Evolutionary conservation across 2,797 vertebrate species (phyloP).

Genomic region (Pitangus sulphuratus): DNA sequence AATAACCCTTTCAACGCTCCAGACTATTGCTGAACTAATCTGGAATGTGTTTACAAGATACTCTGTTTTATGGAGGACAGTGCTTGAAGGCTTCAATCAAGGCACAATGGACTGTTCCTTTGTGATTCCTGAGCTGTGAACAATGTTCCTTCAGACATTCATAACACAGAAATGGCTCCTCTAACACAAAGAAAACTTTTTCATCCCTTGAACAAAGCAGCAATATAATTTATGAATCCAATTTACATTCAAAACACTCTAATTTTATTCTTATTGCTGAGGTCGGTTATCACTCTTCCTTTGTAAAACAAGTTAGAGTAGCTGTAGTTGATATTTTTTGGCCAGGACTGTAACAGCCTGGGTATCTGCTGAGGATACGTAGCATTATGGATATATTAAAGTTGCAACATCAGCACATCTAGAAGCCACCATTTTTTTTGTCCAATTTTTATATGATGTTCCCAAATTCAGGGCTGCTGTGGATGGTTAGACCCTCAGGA

Average conservation of each 20-base stretch:
- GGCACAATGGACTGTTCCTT: neutral
- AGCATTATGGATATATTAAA: neutral
- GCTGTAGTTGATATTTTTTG: neutral
- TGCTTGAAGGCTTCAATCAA: neutral
- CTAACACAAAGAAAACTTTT: neutral
- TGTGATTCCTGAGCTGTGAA: neutral
- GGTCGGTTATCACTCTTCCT: neutral
- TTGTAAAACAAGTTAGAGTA: neutral
- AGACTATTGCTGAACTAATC: neutral
- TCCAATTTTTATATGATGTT: neutral
- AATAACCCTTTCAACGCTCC: neutral
- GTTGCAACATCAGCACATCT: neutral
- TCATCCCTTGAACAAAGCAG: neutral
- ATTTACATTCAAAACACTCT: neutral
- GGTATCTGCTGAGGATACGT: neutral
- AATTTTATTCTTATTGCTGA: neutral
- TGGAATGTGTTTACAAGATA: neutral
- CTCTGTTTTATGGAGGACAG: neutral
- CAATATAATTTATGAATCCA: neutral
- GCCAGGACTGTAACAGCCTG: neutral
- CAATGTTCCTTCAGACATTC: neutral
- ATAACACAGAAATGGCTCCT: neutral
- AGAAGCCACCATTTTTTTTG: neutral
- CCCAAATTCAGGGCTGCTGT: neutral
- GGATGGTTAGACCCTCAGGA: rapidly evolving